Percentiles rank a stretch among this genome's conserved stretches.
phyloP scores from a whole-genome alignment of 2,113 vertebrate genomes.

The Damaliscus lunatus region DNA sequence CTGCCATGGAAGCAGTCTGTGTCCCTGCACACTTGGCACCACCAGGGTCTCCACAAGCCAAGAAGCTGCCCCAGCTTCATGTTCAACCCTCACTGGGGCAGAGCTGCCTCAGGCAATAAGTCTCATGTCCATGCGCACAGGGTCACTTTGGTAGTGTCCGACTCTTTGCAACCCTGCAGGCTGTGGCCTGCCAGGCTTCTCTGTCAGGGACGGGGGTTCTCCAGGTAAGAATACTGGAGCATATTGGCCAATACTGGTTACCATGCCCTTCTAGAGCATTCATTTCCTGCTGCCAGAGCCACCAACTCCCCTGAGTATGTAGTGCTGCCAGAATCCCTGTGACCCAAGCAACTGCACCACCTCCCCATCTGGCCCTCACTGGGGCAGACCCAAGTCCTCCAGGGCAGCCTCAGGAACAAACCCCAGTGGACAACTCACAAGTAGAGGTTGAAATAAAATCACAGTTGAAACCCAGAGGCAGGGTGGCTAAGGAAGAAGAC shows the following conservation, averaged over 20 bases:
- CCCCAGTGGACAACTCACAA: neutral
- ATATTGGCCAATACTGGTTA: neutral
- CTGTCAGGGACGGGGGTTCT: neutral
- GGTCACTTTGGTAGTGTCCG: neutral
- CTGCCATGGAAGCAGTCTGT: accelerated
- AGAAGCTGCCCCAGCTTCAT: neutral
- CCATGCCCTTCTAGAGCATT: neutral
- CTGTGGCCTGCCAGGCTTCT: neutral
- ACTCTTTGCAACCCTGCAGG: neutral
- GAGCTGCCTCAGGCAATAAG: neutral
- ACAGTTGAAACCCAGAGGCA: neutral
- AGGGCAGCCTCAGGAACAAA: neutral
- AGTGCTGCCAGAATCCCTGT: neutral
- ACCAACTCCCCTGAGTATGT: neutral
- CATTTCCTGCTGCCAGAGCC: neutral
- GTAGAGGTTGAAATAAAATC: neutral
- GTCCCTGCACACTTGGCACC: neutral
- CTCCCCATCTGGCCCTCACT: neutral
- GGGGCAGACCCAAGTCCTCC: neutral
- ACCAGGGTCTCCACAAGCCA: accelerated
- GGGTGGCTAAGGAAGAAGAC: neutral
- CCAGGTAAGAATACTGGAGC: neutral
- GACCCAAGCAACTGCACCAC: neutral
- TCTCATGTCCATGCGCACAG: neutral
- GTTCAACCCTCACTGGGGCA: accelerated